phyloP scores from a whole-genome alignment of 2,888 invertebrate species.

The Acrocyrtus sp. region DNA sequence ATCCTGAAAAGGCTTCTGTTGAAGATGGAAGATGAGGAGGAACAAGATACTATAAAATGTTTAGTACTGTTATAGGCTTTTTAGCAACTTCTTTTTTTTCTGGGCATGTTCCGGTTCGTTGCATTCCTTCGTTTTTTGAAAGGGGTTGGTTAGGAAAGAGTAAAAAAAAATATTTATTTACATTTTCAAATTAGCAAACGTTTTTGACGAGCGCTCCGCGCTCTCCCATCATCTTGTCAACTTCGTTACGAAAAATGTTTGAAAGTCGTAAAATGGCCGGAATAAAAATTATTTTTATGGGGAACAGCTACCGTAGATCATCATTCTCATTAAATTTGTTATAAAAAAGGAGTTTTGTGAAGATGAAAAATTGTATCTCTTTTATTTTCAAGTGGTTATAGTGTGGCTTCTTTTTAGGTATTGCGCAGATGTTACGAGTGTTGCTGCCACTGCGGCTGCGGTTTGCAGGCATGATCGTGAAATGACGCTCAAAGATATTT shows the following conservation, averaged over 20 bases:
- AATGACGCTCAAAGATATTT: conserved; percentile 1
- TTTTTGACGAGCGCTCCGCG: too few species aligned
- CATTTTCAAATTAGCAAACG: neutral
- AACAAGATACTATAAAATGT: conserved; percentile 2
- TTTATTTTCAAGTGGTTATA: neutral
- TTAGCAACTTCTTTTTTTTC: neutral
- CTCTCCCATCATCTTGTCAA: too few species aligned
- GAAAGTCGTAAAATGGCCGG: too few species aligned
- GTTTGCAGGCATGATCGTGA: neutral
- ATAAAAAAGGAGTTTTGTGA: neutral
- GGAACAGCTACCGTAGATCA: too few species aligned
- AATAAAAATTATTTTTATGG: too few species aligned
- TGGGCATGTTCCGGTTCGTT: neutral
- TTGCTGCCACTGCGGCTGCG: neutral
- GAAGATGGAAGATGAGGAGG: neutral
- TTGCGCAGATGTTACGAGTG: neutral
- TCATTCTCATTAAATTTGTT: neutral
- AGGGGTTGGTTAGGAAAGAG: neutral
- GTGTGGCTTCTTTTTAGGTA: conserved; percentile 17
- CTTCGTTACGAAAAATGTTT: too few species aligned
- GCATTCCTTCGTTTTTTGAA: too few species aligned
- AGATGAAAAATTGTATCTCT: neutral
- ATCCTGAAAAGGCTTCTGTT: too few species aligned
- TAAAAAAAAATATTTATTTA: neutral
- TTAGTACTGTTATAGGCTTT: neutral